Evolutionary conservation across 2,113 vertebrate species (phyloP).

Genomic region (Phalacrocorax aristotelis): DNA sequence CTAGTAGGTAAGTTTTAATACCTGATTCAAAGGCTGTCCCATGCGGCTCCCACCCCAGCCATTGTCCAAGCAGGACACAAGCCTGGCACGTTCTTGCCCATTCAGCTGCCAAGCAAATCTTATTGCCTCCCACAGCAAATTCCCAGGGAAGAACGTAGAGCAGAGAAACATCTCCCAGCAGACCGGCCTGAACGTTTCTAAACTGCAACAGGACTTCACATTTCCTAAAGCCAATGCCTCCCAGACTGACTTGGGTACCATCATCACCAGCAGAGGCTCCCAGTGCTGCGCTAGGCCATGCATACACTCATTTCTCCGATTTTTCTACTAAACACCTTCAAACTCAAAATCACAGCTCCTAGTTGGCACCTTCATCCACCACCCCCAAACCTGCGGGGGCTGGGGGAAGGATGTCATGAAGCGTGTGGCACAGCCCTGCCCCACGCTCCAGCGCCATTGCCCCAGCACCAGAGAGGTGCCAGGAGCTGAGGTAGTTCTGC

Average conservation of each 20-base stretch:
- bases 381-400: not conserved
- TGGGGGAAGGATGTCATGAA: not conserved
- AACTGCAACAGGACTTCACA: not conserved
- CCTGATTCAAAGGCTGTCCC: not conserved
- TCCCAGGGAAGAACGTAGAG: not conserved
- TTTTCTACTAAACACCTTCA: not conserved
- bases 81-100: not conserved
- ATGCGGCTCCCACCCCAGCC: not conserved
- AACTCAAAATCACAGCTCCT: not conserved
- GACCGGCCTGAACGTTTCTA: not conserved
- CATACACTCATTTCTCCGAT: not conserved
- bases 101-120: not conserved
- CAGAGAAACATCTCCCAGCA: not conserved
- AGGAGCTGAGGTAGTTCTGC: not conserved
- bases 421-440: not conserved
- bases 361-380: not conserved
- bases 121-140: not conserved
- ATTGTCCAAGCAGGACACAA: not conserved
- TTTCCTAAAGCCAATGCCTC: not conserved
- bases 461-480: not conserved
- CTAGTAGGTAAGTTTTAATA: not conserved
- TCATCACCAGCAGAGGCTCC: not conserved
- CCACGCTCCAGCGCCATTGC: not conserved
- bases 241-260: not conserved
- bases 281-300: rapidly evolving